A percentile compares a stretch with the other conserved stretches of the same genome.
Evolutionary conservation across 2,888 invertebrate species (phyloP).

Genomic region (Gari tellinella): DNA sequence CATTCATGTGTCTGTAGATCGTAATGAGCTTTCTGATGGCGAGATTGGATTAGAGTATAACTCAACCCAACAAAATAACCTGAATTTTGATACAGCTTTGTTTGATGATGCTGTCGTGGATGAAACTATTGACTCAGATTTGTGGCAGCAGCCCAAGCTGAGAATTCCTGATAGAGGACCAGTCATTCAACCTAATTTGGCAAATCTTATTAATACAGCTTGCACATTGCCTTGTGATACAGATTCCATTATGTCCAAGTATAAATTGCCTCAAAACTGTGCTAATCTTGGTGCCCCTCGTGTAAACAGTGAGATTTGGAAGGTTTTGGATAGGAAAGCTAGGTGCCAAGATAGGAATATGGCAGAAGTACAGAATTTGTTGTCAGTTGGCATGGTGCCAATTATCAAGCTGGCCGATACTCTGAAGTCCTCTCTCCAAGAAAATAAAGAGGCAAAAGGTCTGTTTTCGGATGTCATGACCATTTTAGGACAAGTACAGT

Average conservation of each 20-base stretch:
- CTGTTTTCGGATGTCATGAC: constrained; percentile 16
- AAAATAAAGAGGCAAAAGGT: constrained; percentile 2
- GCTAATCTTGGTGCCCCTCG: constrained; percentile 9
- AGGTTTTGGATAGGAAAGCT: constrained; percentile 21
- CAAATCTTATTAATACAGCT: constrained; percentile 20
- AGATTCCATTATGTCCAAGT: constrained; percentile 13
- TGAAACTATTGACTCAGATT: too few relatives aligned
- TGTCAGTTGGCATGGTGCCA: constrained; percentile 8
- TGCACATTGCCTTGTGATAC: constrained; percentile 25
- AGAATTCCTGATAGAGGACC: constrained; percentile 8
- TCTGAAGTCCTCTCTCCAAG: background rate
- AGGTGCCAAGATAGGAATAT: constrained; percentile 13
- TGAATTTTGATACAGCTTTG: too few relatives aligned
- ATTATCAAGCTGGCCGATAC: too few relatives aligned
- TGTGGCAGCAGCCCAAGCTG: too few relatives aligned
- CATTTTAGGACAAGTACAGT: constrained; percentile 26
- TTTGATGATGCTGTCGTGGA: too few relatives aligned
- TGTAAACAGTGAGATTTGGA: constrained; percentile 33
- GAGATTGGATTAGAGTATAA: too few relatives aligned
- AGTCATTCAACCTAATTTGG: constrained; percentile 15
- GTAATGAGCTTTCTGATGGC: too few relatives aligned
- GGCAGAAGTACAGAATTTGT: constrained; percentile 27
- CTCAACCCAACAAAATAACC: too few relatives aligned
- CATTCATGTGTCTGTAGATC: too few relatives aligned
- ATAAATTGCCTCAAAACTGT: constrained; percentile 27